These are phyloP conservation scores for Leuciscus idus DNA, from an alignment of 2,113 vertebrate genomes.

Conservation along the genomic window DNA sequence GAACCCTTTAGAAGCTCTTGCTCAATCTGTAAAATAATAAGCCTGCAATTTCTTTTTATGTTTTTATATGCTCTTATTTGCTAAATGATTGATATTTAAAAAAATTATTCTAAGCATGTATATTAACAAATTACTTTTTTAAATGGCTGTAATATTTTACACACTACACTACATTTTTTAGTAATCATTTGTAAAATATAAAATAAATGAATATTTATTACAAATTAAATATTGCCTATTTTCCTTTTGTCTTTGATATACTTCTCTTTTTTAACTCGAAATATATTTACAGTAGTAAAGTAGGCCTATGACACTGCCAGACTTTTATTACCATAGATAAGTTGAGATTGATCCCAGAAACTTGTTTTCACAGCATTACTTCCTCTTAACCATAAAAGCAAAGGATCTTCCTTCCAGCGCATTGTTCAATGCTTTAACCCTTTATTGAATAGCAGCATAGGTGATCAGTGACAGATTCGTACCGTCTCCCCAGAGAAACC, in stretches of 20 bases:
- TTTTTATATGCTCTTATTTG: not conserved
- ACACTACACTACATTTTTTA: too few relatives aligned
- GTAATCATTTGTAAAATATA: too few relatives aligned
- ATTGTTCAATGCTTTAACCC: not conserved
- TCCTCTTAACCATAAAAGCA: not conserved
- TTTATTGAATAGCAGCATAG: not conserved
- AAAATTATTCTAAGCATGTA: not conserved
- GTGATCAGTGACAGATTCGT: not conserved
- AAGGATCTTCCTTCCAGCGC: not conserved
- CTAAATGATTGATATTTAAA: not conserved
- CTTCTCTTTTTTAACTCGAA: not conserved
- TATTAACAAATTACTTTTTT: not conserved
- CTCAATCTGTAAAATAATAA: not conserved
- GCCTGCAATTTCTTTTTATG: not conserved
- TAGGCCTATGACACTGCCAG: not conserved
- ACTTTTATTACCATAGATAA: conserved; percentile 17
- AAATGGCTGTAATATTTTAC: not conserved
- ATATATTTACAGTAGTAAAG: not conserved
- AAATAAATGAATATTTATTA: not conserved
- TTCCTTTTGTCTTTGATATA: too few relatives aligned
- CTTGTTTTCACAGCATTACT: not conserved
- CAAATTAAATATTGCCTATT: not conserved
- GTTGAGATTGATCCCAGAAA: not conserved
- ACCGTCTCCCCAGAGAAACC: not conserved
- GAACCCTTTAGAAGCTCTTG: not conserved